Conservation (phyloP, 2,888 invertebrate genomes). For the Melieria crassipennis region DNA sequence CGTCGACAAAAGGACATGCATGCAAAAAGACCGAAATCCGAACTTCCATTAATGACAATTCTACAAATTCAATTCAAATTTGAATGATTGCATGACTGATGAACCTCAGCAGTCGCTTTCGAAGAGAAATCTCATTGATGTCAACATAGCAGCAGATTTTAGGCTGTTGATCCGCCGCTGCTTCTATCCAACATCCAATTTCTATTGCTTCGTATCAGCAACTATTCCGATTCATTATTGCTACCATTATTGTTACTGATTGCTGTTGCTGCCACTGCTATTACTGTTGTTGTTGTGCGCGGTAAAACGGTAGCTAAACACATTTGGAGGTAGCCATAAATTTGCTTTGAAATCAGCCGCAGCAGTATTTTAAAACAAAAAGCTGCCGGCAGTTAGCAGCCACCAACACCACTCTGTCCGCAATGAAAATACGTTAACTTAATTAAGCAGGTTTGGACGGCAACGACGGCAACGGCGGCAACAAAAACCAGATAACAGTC, state of each 20-base stretch:
- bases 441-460: constrained; percentile 32
- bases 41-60: background rate
- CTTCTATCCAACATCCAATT: background rate
- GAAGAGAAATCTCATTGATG: constrained; percentile 1
- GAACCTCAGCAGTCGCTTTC: background rate
- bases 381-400: constrained; percentile 10
- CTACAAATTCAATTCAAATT: constrained; percentile 3
- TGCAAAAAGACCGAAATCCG: background rate
- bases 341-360: constrained; percentile 40
- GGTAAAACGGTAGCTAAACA: constrained; percentile 42
- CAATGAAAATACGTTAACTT: constrained; percentile 36
- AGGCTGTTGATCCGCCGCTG: background rate
- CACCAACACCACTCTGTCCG: constrained; percentile 3
- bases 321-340: constrained; percentile 45
- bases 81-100: background rate
- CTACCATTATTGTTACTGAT: constrained; percentile 17
- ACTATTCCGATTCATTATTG: background rate
- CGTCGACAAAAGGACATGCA: background rate
- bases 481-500: background rate
- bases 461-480: background rate
- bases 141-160: constrained; percentile 30
- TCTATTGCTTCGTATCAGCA: too few species aligned
- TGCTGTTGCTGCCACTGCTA: constrained; percentile 11
- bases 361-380: constrained; percentile 22
- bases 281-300: constrained; percentile 3